phyloP scores from a whole-genome alignment of 2,888 invertebrate species.

The Polia nebulosa region DNA sequence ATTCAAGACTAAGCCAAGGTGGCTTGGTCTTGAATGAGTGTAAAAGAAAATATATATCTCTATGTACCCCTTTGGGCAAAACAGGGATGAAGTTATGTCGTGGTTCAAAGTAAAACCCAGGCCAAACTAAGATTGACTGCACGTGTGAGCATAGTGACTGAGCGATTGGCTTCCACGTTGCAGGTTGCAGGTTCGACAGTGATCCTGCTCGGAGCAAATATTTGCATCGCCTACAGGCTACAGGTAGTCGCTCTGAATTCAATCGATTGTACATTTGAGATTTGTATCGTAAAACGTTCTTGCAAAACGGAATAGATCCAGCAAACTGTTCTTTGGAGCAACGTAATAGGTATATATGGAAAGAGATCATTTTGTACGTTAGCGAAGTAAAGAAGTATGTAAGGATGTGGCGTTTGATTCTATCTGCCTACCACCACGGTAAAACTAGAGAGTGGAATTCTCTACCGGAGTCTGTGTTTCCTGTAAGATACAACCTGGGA shows the following conservation, averaged over 20 bases:
- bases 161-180: slow-evolving; percentile 25
- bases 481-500: no score
- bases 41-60: no score
- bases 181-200: slow-evolving; percentile 34
- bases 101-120: slow-evolving; percentile 7
- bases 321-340: not conserved
- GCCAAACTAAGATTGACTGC: slow-evolving; percentile 11
- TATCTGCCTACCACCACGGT: no score
- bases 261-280: slow-evolving; percentile 1
- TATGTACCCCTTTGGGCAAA: no score
- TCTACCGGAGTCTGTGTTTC: no score
- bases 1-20: no score
- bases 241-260: slow-evolving; percentile 32
- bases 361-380: no score
- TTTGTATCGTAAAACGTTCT: slow-evolving; percentile 9
- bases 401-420: no score
- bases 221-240: slow-evolving; percentile 39
- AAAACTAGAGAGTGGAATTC: no score
- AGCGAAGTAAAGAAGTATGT: no score
- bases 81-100: not conserved
- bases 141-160: slow-evolving; percentile 37
- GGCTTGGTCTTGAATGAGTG: no score
- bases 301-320: not conserved
- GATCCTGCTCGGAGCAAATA: slow-evolving; percentile 27
- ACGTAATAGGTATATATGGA: no score